phyloP scores from a whole-genome alignment of 1,140 invertebrate genomes.

The Heliothis subflexa region DNA sequence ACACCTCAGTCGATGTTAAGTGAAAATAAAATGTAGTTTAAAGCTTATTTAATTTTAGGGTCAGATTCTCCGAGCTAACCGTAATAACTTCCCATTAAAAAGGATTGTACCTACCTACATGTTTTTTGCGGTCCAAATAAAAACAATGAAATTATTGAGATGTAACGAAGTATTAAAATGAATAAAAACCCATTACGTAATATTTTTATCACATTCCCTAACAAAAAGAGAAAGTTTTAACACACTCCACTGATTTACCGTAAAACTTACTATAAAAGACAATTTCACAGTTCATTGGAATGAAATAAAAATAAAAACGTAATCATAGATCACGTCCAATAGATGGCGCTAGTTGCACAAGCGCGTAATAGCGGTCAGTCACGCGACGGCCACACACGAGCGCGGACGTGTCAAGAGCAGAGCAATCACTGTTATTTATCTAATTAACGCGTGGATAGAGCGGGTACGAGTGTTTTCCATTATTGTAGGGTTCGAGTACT shows the following conservation, averaged over 20 bases:
- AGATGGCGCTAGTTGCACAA: conserved; percentile 65
- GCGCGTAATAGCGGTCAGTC: conserved; percentile 67
- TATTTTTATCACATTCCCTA: conserved; percentile 4
- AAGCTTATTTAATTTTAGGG: conserved; percentile 54
- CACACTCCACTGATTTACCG: conserved; percentile 17
- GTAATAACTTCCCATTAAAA: conserved; percentile 35
- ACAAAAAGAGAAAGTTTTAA: conserved; percentile 34
- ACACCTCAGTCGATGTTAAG: conserved; percentile 57
- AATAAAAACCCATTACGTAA: not conserved
- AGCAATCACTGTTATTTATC: conserved; percentile 70
- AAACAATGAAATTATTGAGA: not conserved
- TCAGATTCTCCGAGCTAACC: conserved; percentile 12
- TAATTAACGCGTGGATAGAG: conserved; percentile 63
- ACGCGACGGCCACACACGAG: conserved; percentile 73
- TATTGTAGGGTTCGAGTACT: conserved; percentile 27
- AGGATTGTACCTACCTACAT: not conserved
- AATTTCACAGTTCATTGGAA: conserved; percentile 19
- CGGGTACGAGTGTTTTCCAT: conserved; percentile 40
- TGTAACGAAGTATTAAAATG: not conserved
- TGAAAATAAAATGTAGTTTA: conserved; percentile 62
- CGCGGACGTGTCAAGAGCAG: conserved; percentile 59
- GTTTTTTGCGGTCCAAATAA: not conserved
- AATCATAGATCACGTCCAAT: conserved; percentile 50
- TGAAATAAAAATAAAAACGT: conserved; percentile 37
- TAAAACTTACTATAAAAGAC: conserved; percentile 37